Base-by-base conservation (phyloP, 2,797 vertebrate species). In the Pristis pectinata region DNA sequence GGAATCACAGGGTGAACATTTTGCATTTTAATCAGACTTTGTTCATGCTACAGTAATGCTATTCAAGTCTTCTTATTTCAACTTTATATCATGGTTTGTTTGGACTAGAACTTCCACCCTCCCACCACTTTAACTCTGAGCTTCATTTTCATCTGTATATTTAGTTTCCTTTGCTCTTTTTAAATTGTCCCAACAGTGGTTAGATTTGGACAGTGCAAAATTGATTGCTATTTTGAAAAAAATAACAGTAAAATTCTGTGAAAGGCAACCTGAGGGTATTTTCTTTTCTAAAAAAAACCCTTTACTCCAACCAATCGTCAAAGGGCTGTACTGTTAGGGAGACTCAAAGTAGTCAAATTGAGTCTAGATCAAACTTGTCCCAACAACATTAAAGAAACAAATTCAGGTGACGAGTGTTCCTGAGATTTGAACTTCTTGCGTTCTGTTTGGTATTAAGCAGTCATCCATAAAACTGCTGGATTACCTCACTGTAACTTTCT, bases 1-100 rank as follows among this genome's bases (percentile, higher is more conserved):
- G 44, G 41, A 76, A 74, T 93, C 67, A 94, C 15, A 76, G 91
- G 8, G 49, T 53, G 67, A 76, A 53, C 70, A 74, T 94, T 94
- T 74, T 74, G 49, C 92, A 94, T 94, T 76, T 74, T 94, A 94
- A 94, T 94, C 64, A 53, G 49, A 53, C 27, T 41, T 44, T 76
- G 41, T 56, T 94, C 30, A 30, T 94, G 24, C 70, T 94, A 10
- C 11, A 15, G 37, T 49, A 49, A 74, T 94, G 92, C 30, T 74
- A 49, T n/a, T 74, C 44, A 94, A 76, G 92, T 1, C 30, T 91
- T 67, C 59, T 41, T 41, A 64, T 91, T 34, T 56, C 30, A 53
- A 94, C 41, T 94, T 49, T 56, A 53, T 49, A 74, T 13, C 34
- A 72, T 6, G 53, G 49, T 19, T 10, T 30, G 30, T 76, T 76